A percentile compares a stretch with the other conserved stretches of the same genome.
Conservation (phyloP, 2,888 invertebrate species). For the Scelioninae gen. 1 region DNA sequence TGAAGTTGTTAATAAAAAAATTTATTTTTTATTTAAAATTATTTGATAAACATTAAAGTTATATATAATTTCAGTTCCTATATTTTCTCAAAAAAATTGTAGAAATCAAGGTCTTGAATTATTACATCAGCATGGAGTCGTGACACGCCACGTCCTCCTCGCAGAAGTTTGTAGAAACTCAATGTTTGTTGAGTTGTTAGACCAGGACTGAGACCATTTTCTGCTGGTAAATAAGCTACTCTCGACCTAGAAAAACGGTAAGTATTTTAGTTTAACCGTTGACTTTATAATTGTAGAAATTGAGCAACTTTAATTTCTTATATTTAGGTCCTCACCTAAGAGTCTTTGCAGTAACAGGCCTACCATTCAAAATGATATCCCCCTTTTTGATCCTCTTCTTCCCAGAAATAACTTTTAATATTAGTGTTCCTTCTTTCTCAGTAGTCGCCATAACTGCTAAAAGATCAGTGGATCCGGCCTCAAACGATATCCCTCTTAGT, state of each 20-base stretch:
- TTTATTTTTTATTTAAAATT: too few relatives aligned
- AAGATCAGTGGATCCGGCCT: slow-evolving; percentile 95
- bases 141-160: slow-evolving; percentile 87
- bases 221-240: slow-evolving; percentile 90
- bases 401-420: slow-evolving; percentile 94
- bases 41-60: too few relatives aligned
- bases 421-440: slow-evolving; percentile 92
- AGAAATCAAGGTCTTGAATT: too few relatives aligned
- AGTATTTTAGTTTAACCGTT: too few relatives aligned
- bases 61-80: too few relatives aligned
- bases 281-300: too few relatives aligned
- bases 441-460: slow-evolving; percentile 95
- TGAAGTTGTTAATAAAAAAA: too few relatives aligned
- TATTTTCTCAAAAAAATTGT: too few relatives aligned
- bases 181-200: slow-evolving; percentile 96
- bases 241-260: slow-evolving; percentile 85
- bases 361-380: slow-evolving; percentile 94
- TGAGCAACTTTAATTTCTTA: too few relatives aligned
- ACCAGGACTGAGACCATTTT: slow-evolving; percentile 91
- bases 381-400: slow-evolving; percentile 88
- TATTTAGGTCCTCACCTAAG: slow-evolving; percentile 86
- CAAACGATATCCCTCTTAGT: slow-evolving; percentile 92
- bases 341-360: slow-evolving; percentile 89
- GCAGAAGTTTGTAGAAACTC: slow-evolving; percentile 91
- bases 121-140: slow-evolving; percentile 90